Base-by-base conservation (phyloP, 2,113 vertebrate species). In the Protobothrops flavoviridis region DNA sequence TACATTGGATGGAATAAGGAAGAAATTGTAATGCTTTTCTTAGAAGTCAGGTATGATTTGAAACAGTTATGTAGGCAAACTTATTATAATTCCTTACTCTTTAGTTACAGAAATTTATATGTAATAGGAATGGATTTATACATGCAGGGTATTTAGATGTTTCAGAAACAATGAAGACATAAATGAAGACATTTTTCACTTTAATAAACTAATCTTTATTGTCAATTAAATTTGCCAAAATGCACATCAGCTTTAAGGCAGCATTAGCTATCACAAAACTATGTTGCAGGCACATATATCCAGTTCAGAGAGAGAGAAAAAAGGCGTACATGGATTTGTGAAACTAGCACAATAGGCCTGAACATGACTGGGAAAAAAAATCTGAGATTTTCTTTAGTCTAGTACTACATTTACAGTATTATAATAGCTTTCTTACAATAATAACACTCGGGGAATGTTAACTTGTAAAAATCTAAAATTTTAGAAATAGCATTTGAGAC, bases 221-320 rank as follows among this genome's bases (percentile, higher is more conserved):
- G 91, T 12, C 39, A 92, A 23, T 86, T 48, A 92, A 39, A 89
- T 92, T 95, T 56, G 92, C 24, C 89, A 53, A 50, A 88, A 53
- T 33, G 15, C 64, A 13, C 29, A 17, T 21, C 26, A 24, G 7
- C 23, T 59, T 59, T 59, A 59, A 24, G 57, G 6, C 23, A 29
- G 2, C 23, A 56, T 81, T 69, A 89, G 87, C 61, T 33, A n/a
- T n/a, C 61, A 29, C 45, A 29, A 12, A 57, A 23, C 39, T 55
- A 45, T 48, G 15, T 85, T 57, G 48, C 21, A 5, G 26, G 9
- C 91, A 21, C 39, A n/a, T 2, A 87, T 56, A 17, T 56, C 43
- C 81, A 91, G 1, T 26, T 26, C 91, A 91, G 55, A 48, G 81
- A 15, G 55, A 91, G 15, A 91, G 9, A 43, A 85, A 57, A 5